These are phyloP conservation scores for Brachymystax lenok DNA, from an alignment of 2,797 vertebrate species.

Conservation along the genomic window DNA sequence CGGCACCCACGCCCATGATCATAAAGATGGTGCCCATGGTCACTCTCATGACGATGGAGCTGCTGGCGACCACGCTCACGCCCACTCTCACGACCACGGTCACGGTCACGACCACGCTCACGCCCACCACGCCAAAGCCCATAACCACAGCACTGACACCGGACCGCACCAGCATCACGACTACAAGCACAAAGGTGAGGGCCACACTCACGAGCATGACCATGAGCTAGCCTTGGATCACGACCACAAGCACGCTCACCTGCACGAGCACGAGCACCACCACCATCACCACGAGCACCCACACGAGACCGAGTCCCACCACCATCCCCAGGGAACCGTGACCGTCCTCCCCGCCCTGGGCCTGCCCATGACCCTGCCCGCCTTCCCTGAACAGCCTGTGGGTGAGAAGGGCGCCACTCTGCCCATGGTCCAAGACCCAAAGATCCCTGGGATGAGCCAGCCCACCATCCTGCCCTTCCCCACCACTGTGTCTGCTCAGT, in stretches of 20 bases:
- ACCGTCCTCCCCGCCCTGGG: slow-evolving; percentile 50
- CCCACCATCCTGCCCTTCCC: slow-evolving; percentile 64
- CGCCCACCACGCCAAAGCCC: slow-evolving; percentile 63
- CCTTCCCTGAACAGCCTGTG: slow-evolving; percentile 48
- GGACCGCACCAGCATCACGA: slow-evolving; percentile 60
- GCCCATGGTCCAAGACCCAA: slow-evolving; percentile 57
- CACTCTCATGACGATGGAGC: slow-evolving; percentile 49
- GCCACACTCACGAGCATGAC: slow-evolving; percentile 72
- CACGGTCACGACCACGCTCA: slow-evolving; percentile 71
- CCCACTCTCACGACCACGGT: slow-evolving; percentile 15
- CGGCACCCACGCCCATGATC: slow-evolving; percentile 10
- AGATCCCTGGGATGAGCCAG: slow-evolving; percentile 59
- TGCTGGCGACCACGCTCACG: not conserved
- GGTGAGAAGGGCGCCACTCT: slow-evolving; percentile 40
- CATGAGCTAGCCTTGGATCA: slow-evolving; percentile 74
- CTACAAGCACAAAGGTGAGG: slow-evolving; percentile 50
- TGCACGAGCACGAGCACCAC: slow-evolving; percentile 77
- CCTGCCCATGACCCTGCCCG: slow-evolving; percentile 44
- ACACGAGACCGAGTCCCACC: slow-evolving; percentile 25
- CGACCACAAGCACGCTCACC: slow-evolving; percentile 73
- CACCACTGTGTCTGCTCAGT: slow-evolving; percentile 49
- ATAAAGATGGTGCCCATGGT: not conserved
- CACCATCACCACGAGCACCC: slow-evolving; percentile 71
- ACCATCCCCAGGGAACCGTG: slow-evolving; percentile 55
- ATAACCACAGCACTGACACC: slow-evolving; percentile 58